phyloP scores from a whole-genome alignment of 2,888 invertebrate species.

The Synergus itoensis region DNA sequence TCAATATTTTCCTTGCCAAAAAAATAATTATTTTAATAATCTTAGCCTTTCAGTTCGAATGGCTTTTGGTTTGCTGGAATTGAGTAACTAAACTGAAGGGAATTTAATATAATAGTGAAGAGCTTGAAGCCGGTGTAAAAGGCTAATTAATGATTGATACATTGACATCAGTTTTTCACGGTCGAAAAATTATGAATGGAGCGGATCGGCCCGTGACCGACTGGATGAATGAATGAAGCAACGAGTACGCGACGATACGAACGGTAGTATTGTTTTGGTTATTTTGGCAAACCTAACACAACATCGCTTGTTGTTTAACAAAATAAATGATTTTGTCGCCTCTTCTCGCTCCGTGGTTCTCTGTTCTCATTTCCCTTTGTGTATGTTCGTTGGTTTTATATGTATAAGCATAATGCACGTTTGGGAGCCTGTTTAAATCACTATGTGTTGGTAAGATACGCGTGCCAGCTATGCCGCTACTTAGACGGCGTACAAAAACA shows the following conservation, averaged over 20 bases:
- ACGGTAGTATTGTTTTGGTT: slow-evolving; percentile 72
- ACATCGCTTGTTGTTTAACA: slow-evolving; percentile 76
- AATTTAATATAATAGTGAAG: too few species aligned
- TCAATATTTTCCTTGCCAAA: too few species aligned
- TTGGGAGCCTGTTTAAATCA: slow-evolving; percentile 40
- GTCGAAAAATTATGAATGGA: slow-evolving; percentile 43
- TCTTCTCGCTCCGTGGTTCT: slow-evolving; percentile 58
- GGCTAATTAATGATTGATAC: background rate
- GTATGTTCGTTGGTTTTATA: slow-evolving; percentile 19
- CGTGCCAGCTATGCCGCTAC: slow-evolving; percentile 64
- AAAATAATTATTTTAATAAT: too few species aligned
- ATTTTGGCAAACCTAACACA: slow-evolving; percentile 77
- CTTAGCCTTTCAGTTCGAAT: too few species aligned
- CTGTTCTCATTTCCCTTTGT: slow-evolving; percentile 44
- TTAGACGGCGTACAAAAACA: slow-evolving; percentile 67
- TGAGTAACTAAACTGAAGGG: too few species aligned
- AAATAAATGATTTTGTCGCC: slow-evolving; percentile 75
- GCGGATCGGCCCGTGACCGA: slow-evolving; percentile 11
- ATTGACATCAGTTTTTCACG: background rate
- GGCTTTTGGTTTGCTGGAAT: too few species aligned
- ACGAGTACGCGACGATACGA: slow-evolving; percentile 47
- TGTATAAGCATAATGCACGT: slow-evolving; percentile 37
- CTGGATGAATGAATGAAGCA: slow-evolving; percentile 46
- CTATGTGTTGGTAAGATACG: slow-evolving; percentile 53
- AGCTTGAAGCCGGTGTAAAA: background rate